These are phyloP conservation scores for Tolypeutes matacus DNA, from an alignment of 2,797 vertebrate species.

Conservation along the genomic window DNA sequence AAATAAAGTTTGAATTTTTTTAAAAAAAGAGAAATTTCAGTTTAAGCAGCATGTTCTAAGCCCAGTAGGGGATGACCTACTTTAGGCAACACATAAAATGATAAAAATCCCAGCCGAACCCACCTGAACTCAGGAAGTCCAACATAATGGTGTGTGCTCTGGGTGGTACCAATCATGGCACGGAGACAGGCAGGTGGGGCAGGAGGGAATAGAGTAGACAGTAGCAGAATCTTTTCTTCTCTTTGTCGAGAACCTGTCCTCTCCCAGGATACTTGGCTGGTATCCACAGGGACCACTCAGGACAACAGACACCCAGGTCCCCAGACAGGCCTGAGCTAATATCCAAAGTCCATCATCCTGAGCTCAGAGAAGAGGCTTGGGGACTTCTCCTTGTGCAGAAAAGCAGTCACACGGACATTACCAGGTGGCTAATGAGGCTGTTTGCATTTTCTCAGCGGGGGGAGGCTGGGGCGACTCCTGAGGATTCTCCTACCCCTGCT, in stretches of 20 bases:
- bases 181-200: neutral
- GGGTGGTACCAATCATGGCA: neutral
- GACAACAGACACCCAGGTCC: constrained; percentile 59
- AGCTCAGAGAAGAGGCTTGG: constrained; percentile 52
- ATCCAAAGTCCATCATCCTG: neutral
- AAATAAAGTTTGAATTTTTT: too few species aligned
- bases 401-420: neutral
- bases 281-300: constrained; percentile 51
- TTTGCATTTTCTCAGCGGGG: constrained; percentile 44
- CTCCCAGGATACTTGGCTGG: neutral
- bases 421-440: constrained; percentile 68
- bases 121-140: neutral
- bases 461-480: constrained; percentile 1
- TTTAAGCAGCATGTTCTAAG: neutral
- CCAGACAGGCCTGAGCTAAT: neutral
- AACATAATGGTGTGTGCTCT: accelerated
- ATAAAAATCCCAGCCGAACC: neutral
- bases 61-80: neutral
- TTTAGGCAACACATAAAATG: neutral
- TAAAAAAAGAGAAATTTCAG: neutral
- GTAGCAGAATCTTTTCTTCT: neutral
- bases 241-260: neutral
- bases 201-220: neutral
- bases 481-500: constrained; percentile 30
- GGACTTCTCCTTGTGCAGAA: constrained; percentile 14